Base-by-base conservation (phyloP, 2,113 vertebrate species). In the Psilopsiagon aurifrons region DNA sequence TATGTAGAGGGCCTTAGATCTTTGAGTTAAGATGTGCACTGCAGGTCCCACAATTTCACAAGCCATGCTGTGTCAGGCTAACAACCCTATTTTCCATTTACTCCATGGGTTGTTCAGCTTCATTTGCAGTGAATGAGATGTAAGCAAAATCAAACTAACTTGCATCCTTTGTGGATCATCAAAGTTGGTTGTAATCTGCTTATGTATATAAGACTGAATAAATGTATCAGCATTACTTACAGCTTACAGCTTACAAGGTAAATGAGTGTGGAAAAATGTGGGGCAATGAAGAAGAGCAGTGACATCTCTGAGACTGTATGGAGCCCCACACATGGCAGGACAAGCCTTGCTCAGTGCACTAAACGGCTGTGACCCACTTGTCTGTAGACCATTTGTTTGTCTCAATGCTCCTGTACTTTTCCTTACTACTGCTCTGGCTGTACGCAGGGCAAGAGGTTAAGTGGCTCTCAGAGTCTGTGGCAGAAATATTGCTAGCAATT, bases 111-210 rank as follows among this genome's bases (percentile, higher is more conserved):
- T 2, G 1, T 41, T 49, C 57, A 18, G 13, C 25, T 83, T 64
- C 3, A 0, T 13, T 67, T 0, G 0, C 47, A 7, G 16, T n/a
- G 27, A 64, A 31, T 25, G 8, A 43, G 3, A 55, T 7, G 7
- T 20, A 74, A 52, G 13, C 8, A 83, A 83, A 88, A 83, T 18
- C 18, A 23, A 77, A 37, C 12, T 28, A 4, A 11, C 10, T 8
- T 43, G 2, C 9, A 17, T 41, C 20, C 27, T 41, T 17, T 18
- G 19, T 54, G 49, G 23, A n/a, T 57, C 59, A 73, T 8, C 15
- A 62, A 66, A 39, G 18, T 35, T 63, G 24, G 6, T 10, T 75
- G 24, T 10, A 43, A 41, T 49, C 13, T 91, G 5, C 20, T 82
- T 31, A 9, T 25, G 5, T 20, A 7, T 22, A 9, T 11, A 37